Evolutionary conservation across 2,113 vertebrate genomes (phyloP).

Genomic region (Tragelaphus strepsiceros): DNA sequence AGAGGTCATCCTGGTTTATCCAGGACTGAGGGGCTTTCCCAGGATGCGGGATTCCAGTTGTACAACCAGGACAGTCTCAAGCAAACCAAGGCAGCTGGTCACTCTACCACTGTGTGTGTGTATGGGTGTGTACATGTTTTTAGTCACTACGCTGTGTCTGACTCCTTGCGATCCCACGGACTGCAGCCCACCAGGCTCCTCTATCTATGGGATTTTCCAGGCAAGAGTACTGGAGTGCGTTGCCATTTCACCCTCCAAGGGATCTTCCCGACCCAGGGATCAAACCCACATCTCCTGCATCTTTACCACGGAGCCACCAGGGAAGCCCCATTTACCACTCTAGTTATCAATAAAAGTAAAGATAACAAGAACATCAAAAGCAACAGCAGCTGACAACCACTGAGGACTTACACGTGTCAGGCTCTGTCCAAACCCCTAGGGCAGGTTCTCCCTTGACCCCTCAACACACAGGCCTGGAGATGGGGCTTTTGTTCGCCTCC

Average conservation of each 20-base stretch:
- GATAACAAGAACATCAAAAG: background rate
- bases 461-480: background rate
- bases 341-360: background rate
- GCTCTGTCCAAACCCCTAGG: background rate
- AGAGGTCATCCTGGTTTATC: background rate
- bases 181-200: background rate
- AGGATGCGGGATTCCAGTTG: background rate
- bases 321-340: background rate
- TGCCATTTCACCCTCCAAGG: background rate
- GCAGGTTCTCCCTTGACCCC: accelerated
- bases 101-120: background rate
- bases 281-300: background rate
- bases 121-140: background rate
- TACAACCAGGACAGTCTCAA: background rate
- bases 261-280: background rate
- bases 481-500: background rate
- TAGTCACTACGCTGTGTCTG: background rate
- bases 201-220: background rate
- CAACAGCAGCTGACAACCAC: background rate
- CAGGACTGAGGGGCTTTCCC: background rate
- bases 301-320: background rate
- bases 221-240: background rate
- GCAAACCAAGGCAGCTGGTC: background rate
- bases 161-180: background rate
- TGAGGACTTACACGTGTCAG: accelerated